phyloP scores from a whole-genome alignment of 2,888 invertebrate species.

The Drosophila birchii region DNA sequence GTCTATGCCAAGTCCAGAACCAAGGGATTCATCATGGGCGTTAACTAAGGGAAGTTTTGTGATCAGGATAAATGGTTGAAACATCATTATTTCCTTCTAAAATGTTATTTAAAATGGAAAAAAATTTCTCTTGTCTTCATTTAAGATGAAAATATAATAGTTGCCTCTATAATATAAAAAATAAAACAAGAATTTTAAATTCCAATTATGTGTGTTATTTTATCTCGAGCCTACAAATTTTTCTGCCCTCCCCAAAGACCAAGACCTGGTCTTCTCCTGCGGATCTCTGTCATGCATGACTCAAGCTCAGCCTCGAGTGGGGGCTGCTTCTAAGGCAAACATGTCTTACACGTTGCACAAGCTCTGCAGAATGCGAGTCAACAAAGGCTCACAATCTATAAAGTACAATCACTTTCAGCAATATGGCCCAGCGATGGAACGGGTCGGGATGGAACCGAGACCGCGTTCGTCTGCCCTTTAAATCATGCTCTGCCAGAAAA shows the following conservation, averaged over 20 bases:
- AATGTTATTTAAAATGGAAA: background rate
- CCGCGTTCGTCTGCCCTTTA: conserved; percentile 61
- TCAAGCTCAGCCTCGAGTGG: conserved; percentile 33
- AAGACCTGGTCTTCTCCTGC: conserved; percentile 5
- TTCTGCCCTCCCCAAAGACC: background rate
- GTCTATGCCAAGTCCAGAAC: conserved; percentile 29
- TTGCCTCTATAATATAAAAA: background rate
- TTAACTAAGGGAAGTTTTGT: background rate
- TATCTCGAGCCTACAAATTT: background rate
- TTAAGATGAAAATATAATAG: background rate
- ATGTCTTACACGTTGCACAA: conserved; percentile 49
- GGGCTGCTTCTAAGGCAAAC: conserved; percentile 49
- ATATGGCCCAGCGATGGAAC: conserved; percentile 50
- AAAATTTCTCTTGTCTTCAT: too few relatives aligned
- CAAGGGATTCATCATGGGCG: conserved; percentile 21
- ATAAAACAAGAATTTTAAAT: background rate
- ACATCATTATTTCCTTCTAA: background rate
- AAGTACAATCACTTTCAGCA: conserved; percentile 69
- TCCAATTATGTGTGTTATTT: background rate
- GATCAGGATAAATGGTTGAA: conserved; percentile 1
- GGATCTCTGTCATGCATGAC: conserved; percentile 32
- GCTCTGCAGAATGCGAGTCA: conserved; percentile 35
- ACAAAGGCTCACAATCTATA: conserved; percentile 61
- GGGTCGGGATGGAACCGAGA: conserved; percentile 8
- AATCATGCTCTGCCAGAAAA: conserved; percentile 62